Percentiles rank a stretch among this genome's conserved stretches.
Conservation (phyloP, 2,797 vertebrate species). For the Ctenopoma kingsleyae region DNA sequence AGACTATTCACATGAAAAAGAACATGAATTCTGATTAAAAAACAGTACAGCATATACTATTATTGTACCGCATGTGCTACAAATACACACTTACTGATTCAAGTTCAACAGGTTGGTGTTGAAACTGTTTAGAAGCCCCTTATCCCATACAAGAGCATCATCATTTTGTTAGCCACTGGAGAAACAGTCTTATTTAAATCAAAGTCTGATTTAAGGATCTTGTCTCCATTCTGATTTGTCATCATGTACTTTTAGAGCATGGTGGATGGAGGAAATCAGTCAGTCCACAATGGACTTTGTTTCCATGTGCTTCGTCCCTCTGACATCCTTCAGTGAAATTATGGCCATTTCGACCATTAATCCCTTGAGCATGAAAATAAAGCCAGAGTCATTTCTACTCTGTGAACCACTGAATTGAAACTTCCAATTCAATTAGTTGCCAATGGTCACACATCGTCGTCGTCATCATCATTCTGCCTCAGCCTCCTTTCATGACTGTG, state of each 20-base stretch:
- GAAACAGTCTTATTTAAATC: slow-evolving; percentile 23
- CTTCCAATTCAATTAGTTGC: slow-evolving; percentile 28
- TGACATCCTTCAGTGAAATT: slow-evolving; percentile 5
- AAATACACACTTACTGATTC: slow-evolving; percentile 54
- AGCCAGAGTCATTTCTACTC: slow-evolving; percentile 23
- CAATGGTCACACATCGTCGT: slow-evolving; percentile 76
- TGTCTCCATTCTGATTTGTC: slow-evolving; percentile 26
- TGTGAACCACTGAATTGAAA: slow-evolving; percentile 38
- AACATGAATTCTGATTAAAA: slow-evolving; percentile 29
- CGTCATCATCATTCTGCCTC: slow-evolving; percentile 67
- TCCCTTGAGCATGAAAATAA: slow-evolving; percentile 30
- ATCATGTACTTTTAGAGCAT: slow-evolving; percentile 16
- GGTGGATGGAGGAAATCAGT: slow-evolving; percentile 24
- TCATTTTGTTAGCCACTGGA: slow-evolving; percentile 24
- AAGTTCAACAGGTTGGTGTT: slow-evolving; percentile 58
- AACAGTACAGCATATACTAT: slow-evolving; percentile 14
- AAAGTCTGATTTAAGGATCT: slow-evolving; percentile 28
- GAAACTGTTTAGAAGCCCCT: slow-evolving; percentile 46
- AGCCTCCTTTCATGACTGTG: slow-evolving; percentile 69
- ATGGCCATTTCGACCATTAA: slow-evolving; percentile 13
- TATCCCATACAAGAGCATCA: slow-evolving; percentile 40
- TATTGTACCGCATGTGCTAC: slow-evolving; percentile 49
- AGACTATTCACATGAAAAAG: slow-evolving; percentile 45
- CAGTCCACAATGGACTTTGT: background rate
- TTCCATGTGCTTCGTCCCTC: slow-evolving; percentile 17